A percentile compares a stretch with the other conserved stretches of the same genome.
phyloP scores from a whole-genome alignment of 2,888 invertebrate species.

The Ochropleura leucogaster region DNA sequence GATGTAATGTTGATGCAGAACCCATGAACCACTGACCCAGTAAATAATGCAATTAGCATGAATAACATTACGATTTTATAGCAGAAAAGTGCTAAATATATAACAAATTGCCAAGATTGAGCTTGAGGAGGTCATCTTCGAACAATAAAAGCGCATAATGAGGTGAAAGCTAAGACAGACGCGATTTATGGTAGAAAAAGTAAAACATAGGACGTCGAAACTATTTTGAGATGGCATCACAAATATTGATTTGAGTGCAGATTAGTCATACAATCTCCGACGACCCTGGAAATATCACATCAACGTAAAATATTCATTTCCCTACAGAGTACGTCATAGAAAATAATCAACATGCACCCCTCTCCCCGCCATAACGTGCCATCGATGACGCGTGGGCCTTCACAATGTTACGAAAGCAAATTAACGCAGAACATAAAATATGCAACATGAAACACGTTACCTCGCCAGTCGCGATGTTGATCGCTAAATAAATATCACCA shows the following conservation, averaged over 20 bases:
- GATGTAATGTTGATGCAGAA: constrained; percentile 52
- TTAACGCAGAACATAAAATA: constrained; percentile 54
- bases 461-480: constrained; percentile 98
- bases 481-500: constrained; percentile 99
- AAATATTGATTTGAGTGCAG: constrained; percentile 50
- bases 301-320: constrained; percentile 63
- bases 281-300: constrained; percentile 71
- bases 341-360: constrained; percentile 72
- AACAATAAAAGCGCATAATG: constrained; percentile 41
- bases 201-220: constrained; percentile 8
- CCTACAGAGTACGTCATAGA: constrained; percentile 71
- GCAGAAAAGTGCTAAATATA: constrained; percentile 13
- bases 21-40: constrained; percentile 42
- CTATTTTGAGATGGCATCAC: constrained; percentile 27
- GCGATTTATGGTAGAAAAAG: constrained; percentile 43
- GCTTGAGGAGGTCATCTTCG: constrained; percentile 16
- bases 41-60: constrained; percentile 22
- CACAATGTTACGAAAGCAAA: constrained; percentile 61
- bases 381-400: constrained; percentile 68
- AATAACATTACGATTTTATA: constrained; percentile 18
- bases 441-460: constrained; percentile 83
- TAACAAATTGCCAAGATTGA: background rate
- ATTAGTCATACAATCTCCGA: constrained; percentile 68
- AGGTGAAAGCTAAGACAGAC: constrained; percentile 59
- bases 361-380: constrained; percentile 68